Percentiles rank a stretch among this genome's conserved stretches.
These are phyloP conservation scores for Atta cephalotes DNA, from an alignment of 1,140 invertebrate genomes.

Conservation along the genomic window DNA sequence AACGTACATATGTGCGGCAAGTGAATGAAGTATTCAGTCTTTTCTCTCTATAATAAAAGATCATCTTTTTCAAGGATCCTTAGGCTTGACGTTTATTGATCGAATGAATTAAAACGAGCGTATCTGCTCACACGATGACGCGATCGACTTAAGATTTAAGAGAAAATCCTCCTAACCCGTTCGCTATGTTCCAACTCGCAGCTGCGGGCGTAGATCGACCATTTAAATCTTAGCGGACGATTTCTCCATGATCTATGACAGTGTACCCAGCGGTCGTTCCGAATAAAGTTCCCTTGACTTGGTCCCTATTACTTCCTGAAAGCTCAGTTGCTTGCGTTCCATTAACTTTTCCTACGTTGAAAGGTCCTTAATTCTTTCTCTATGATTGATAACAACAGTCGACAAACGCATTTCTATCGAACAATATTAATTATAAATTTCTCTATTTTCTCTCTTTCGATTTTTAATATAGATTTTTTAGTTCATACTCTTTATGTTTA, in stretches of 20 bases:
- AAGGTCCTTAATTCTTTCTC: slow-evolving; percentile 12
- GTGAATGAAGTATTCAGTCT: slow-evolving; percentile 31
- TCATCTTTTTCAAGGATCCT: slow-evolving; percentile 10
- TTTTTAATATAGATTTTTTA: not conserved
- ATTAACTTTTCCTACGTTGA: slow-evolving; percentile 57
- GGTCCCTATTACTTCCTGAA: slow-evolving; percentile 13
- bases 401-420: slow-evolving; percentile 17
- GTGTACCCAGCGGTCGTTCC: slow-evolving; percentile 60
- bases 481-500: not conserved
- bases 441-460: not conserved
- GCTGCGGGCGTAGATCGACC: slow-evolving; percentile 68
- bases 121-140: slow-evolving; percentile 21
- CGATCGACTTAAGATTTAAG: slow-evolving; percentile 76
- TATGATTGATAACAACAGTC: not conserved
- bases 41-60: not conserved
- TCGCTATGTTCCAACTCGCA: slow-evolving; percentile 66
- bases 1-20: not conserved
- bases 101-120: not conserved
- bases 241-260: slow-evolving; percentile 78
- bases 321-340: slow-evolving; percentile 39
- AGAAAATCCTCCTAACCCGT: slow-evolving; percentile 62
- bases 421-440: not conserved
- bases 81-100: slow-evolving; percentile 24
- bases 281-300: slow-evolving; percentile 72
- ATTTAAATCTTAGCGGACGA: slow-evolving; percentile 78